phyloP scores from a whole-genome alignment of 2,797 vertebrate genomes.

The Spondyliosoma cantharus region DNA sequence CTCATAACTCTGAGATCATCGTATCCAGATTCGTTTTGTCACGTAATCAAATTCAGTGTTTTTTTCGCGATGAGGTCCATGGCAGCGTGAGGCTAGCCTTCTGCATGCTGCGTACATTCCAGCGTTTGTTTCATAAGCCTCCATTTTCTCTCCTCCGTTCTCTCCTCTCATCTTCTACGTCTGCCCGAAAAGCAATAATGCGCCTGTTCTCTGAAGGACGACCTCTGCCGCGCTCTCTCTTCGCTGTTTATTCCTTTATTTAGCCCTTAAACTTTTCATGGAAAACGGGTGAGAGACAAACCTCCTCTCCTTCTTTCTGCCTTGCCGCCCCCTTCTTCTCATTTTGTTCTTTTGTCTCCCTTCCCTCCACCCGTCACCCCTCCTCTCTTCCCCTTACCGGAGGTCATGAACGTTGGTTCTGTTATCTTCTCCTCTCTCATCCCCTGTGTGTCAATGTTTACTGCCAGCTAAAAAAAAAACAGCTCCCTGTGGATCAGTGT shows the following conservation, averaged over 20 bases:
- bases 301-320: neutral
- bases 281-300: neutral
- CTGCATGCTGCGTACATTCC: neutral
- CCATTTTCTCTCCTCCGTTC: neutral
- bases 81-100: neutral
- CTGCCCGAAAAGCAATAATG: neutral
- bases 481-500: slow-evolving; percentile 46
- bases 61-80: neutral
- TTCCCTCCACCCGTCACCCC: slow-evolving; percentile 1
- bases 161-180: neutral
- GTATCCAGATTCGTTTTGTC: too few relatives aligned
- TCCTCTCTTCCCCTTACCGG: neutral
- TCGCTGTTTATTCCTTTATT: neutral
- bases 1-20: too few relatives aligned
- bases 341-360: neutral
- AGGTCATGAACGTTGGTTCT: slow-evolving; percentile 42
- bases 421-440: slow-evolving; percentile 48
- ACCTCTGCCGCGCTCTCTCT: neutral
- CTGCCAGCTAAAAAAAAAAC: slow-evolving; percentile 47
- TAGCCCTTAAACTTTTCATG: neutral
- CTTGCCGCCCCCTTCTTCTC: neutral
- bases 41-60: neutral
- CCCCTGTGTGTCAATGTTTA: slow-evolving; percentile 61
- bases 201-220: neutral
- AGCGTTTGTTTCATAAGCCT: neutral